Conservation (phyloP, 2,888 invertebrate species). For the Apodemia duryi region DNA sequence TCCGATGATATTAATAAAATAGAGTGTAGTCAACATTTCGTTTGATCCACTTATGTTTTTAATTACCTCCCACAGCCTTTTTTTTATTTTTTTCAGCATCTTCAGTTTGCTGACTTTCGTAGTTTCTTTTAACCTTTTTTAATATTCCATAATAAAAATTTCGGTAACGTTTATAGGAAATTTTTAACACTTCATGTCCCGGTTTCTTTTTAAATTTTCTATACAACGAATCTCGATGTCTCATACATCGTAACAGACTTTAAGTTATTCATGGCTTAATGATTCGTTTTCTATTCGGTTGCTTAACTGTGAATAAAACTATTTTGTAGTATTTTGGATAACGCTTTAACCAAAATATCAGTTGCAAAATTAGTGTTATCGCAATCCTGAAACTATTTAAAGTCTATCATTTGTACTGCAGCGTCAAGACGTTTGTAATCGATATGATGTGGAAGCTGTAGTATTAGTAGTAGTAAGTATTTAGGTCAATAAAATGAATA, state of each 20-base stretch:
- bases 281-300: neutral
- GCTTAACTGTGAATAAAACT: conserved; percentile 26
- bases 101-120: conserved; percentile 11
- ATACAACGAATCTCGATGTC: conserved; percentile 9
- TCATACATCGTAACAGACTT: conserved; percentile 18
- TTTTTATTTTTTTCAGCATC: conserved; percentile 4
- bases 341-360: neutral
- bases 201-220: conserved; percentile 18
- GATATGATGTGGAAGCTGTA: neutral
- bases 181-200: neutral
- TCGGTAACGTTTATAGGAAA: conserved; percentile 13
- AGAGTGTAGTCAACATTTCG: neutral
- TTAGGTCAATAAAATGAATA: neutral
- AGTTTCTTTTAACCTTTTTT: conserved; percentile 16
- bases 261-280: conserved; percentile 20
- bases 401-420: neutral
- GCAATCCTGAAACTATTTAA: neutral
- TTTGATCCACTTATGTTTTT: neutral
- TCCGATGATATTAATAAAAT: neutral
- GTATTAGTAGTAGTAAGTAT: too few species aligned
- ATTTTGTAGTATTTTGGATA: neutral
- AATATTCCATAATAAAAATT: conserved; percentile 17
- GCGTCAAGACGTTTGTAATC: neutral
- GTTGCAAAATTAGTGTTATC: neutral
- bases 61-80: conserved; percentile 15